phyloP scores from a whole-genome alignment of 2,797 vertebrate species.

The Tarsius wallacei region DNA sequence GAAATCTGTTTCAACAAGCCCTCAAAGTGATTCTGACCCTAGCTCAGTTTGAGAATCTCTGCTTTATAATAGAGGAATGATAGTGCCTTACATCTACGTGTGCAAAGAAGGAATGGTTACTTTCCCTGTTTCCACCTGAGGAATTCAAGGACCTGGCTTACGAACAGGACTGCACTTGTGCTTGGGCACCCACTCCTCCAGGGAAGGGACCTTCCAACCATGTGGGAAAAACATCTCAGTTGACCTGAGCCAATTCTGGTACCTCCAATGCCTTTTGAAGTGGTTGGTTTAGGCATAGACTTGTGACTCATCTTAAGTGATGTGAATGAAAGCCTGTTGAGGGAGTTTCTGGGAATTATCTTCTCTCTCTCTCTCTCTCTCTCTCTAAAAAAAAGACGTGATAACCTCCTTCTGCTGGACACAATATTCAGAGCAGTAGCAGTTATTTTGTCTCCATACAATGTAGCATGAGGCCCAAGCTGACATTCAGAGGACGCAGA shows the following conservation, averaged over 20 bases:
- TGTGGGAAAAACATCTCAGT: neutral
- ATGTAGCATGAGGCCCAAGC: neutral
- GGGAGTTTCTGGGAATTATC: neutral
- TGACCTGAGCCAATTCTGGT: neutral
- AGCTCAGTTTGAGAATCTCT: neutral
- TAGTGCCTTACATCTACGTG: neutral
- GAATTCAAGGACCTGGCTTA: neutral
- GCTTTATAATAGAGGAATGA: neutral
- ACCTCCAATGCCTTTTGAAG: neutral
- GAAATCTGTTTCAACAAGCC: neutral
- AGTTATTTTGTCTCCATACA: neutral
- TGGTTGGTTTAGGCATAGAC: neutral
- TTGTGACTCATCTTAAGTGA: conserved; percentile 7
- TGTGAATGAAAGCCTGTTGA: neutral
- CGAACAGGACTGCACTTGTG: neutral
- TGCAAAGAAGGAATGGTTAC: neutral
- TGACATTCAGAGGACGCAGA: neutral
- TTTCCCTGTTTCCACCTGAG: neutral
- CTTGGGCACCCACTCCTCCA: neutral
- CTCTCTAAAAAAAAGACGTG: neutral
- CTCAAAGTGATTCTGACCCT: neutral
- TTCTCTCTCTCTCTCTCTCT: neutral
- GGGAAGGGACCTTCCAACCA: neutral
- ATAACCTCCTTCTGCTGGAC: neutral
- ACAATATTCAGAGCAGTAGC: neutral